Conservation (phyloP, 2,888 invertebrate genomes). For the Ochropleura leucogaster region DNA sequence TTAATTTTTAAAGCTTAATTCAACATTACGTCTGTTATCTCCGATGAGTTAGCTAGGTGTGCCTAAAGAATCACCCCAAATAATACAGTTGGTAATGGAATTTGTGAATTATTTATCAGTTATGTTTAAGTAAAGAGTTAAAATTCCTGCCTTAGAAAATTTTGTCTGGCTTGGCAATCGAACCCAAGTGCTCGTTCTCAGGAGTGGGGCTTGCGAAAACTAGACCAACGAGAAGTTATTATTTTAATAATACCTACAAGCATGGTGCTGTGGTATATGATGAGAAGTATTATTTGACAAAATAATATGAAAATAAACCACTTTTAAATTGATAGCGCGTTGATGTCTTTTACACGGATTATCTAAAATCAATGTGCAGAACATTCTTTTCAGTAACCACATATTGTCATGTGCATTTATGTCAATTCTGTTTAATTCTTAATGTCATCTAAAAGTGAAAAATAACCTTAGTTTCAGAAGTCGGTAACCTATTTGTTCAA, state of each 20-base stretch:
- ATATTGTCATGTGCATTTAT: no score
- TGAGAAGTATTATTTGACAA: not conserved
- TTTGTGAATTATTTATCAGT: not conserved
- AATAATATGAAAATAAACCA: not conserved
- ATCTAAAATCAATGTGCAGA: not conserved
- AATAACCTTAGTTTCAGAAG: no score
- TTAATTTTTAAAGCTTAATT: not conserved
- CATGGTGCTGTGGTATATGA: not conserved
- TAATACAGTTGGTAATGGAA: not conserved
- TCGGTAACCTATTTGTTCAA: no score
- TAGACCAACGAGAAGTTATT: not conserved
- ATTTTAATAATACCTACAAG: not conserved
- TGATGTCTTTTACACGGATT: constrained; percentile 25
- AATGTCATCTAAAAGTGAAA: no score
- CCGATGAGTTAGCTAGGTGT: not conserved
- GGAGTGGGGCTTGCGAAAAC: not conserved
- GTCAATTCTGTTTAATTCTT: no score
- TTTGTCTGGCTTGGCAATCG: not conserved
- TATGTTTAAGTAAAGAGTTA: not conserved
- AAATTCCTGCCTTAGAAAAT: not conserved
- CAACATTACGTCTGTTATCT: not conserved
- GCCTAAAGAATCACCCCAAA: not conserved
- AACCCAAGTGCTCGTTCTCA: not conserved
- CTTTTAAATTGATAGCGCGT: constrained; percentile 6
- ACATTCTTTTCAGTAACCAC: not conserved